phyloP scores from a whole-genome alignment of 2,888 invertebrate species.

The Cataglyphis livida region DNA sequence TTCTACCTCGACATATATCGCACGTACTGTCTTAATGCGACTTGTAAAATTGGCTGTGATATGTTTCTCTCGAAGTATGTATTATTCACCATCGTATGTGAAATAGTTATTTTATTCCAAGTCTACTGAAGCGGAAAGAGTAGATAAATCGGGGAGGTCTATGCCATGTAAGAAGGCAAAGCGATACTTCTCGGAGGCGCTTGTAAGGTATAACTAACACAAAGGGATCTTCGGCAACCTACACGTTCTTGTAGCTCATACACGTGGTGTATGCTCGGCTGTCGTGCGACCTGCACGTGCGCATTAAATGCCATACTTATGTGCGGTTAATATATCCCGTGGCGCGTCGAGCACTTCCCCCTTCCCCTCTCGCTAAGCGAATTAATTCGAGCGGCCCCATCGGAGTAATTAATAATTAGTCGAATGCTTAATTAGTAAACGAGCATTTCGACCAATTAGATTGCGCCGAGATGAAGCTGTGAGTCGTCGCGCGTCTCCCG shows the following conservation, averaged over 20 bases:
- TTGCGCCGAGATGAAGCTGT: constrained; percentile 74
- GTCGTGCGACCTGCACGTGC: constrained; percentile 65
- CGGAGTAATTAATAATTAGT: constrained; percentile 82
- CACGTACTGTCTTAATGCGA: constrained; percentile 22
- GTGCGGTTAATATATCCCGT: constrained; percentile 68
- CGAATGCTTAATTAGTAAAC: constrained; percentile 79
- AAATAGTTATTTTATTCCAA: constrained; percentile 38
- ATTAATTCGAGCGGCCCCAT: constrained; percentile 79
- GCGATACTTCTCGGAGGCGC: constrained; percentile 56
- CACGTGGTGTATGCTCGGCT: constrained; percentile 58
- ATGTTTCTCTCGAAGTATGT: constrained; percentile 23
- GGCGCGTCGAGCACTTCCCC: constrained; percentile 58
- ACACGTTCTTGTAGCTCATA: constrained; percentile 54
- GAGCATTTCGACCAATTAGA: constrained; percentile 78
- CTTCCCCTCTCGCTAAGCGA: constrained; percentile 65
- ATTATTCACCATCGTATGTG: constrained; percentile 25
- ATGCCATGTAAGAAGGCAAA: constrained; percentile 39
- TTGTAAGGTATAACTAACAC: constrained; percentile 23
- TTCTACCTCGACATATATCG: constrained; percentile 39
- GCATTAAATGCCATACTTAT: constrained; percentile 76
- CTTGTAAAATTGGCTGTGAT: constrained; percentile 24
- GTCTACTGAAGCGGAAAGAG: constrained; percentile 57
- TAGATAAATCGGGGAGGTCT: constrained; percentile 67
- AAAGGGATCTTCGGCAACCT: constrained; percentile 37
- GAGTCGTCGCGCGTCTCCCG: constrained; percentile 65